These are phyloP conservation scores for Nomada ruficornis DNA, from an alignment of 2,888 invertebrate genomes.

Conservation along the genomic window DNA sequence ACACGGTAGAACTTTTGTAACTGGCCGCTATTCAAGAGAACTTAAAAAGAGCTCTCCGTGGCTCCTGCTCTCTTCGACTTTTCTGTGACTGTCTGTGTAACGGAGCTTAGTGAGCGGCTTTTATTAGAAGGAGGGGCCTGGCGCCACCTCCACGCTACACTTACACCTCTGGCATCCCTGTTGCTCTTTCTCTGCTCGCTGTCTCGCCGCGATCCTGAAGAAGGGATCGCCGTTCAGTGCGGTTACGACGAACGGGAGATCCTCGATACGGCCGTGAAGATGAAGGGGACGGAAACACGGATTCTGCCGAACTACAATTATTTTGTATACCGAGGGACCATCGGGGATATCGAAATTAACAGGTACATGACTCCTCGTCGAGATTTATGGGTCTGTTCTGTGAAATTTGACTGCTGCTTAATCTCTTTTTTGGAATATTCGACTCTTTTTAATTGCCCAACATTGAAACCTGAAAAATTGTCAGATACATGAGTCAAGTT, in stretches of 20 bases:
- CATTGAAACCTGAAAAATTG: not conserved
- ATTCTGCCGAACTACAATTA: not conserved
- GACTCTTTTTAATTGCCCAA: not conserved
- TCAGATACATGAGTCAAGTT: too few relatives aligned
- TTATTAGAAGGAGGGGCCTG: constrained; percentile 84
- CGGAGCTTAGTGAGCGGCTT: constrained; percentile 83
- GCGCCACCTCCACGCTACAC: constrained; percentile 82
- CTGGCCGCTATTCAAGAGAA: constrained; percentile 61
- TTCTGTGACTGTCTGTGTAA: constrained; percentile 84
- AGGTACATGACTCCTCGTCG: too few relatives aligned
- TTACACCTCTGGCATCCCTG: constrained; percentile 74
- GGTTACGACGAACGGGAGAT: not conserved
- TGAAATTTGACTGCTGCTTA: not conserved
- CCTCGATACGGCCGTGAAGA: constrained; percentile 32
- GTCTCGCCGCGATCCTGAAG: constrained; percentile 51
- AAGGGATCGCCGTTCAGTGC: constrained; percentile 55
- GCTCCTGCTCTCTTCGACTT: constrained; percentile 81
- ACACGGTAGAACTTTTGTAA: constrained; percentile 52
- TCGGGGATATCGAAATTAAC: too few relatives aligned
- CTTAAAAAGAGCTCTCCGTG: constrained; percentile 76
- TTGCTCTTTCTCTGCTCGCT: constrained; percentile 58
- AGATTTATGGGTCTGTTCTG: not conserved
- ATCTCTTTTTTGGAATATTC: not conserved
- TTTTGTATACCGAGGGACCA: not conserved
- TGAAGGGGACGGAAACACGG: constrained; percentile 14